These are phyloP conservation scores for Homarus gammarus DNA, from an alignment of 2,888 invertebrate species.

Conservation along the genomic window DNA sequence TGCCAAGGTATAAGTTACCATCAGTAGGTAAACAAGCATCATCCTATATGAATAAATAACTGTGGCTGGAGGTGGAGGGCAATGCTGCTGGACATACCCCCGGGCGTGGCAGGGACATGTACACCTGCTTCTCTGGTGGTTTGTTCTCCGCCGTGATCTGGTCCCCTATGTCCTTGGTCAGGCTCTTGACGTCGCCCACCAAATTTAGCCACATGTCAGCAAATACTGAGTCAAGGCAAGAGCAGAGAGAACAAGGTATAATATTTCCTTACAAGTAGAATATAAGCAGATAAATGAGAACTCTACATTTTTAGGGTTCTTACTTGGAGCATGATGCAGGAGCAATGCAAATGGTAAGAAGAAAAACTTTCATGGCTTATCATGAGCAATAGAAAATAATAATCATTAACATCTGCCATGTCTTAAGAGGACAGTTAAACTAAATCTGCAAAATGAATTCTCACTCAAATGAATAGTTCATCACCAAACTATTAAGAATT, in stretches of 20 bases:
- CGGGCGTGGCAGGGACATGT: conserved; percentile 95
- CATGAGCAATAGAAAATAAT: conserved; percentile 34
- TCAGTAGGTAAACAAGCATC: neutral
- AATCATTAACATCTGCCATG: conserved; percentile 14
- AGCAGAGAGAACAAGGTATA: neutral
- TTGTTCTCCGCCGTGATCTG: conserved; percentile 86
- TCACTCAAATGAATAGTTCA: conserved; percentile 17
- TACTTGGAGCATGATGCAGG: conserved; percentile 45
- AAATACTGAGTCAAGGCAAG: conserved; percentile 83
- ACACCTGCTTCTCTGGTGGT: conserved; percentile 87
- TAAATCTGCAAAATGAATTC: neutral
- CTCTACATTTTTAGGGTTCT: neutral
- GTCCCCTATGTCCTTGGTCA: conserved; percentile 90
- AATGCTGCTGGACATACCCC: conserved; percentile 84
- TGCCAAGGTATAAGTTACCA: too few relatives aligned
- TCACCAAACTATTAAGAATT: neutral
- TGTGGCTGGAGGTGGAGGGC: neutral
- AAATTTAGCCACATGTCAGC: conserved; percentile 97
- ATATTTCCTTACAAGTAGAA: neutral
- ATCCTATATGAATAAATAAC: too few relatives aligned
- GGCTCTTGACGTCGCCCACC: conserved; percentile 92
- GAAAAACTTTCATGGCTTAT: neutral
- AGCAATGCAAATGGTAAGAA: conserved; percentile 40
- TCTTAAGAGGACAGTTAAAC: conserved; percentile 24
- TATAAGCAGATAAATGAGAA: conserved; percentile 10